Base-by-base conservation (phyloP, 2,888 invertebrate genomes). In the Dione juno region DNA sequence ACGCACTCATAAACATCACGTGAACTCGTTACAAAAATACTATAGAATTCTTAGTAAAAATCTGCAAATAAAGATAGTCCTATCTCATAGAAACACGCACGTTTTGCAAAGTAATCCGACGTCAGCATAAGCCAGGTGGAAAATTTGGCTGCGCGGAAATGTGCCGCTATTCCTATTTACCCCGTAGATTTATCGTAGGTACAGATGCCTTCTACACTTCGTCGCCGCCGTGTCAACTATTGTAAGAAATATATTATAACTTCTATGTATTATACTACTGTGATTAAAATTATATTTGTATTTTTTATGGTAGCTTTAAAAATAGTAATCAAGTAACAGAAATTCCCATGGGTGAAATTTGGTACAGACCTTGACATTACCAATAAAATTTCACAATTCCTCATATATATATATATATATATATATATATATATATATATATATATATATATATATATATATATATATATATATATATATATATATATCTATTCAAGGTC, bases 201-300 rank as follows among this genome's bases (percentile, higher is more conserved):
- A 50, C 40, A 40, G 19, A 48, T 41, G 40, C 48, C 16, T 67
- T 48, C 37, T 19, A 58, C 66, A 19, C 21, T 58, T 58, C 53
- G 16, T 48, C 45, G 45, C n/a, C 35, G 58, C n/a, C 63, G 16
- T n/a, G 14, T 57, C 54, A 66, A 57, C 45, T 66, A 66, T 58
- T 16, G 21, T 14, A 37, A 40, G 58, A 40, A 61, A 59, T 57
- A 57, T 57, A 6, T 43, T 5, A 14, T 50, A 10, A 1, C 10
- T 48, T 14, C 9, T 8, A 50, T 19, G 35, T 43, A 40, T 8
- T 28, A 43, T 16, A 16, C n/a, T 63, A 41, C 9, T 11, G 1
- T 19, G 7, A 21, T 50, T 64, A 16, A 40, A 50, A 28, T 54
- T 3, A 28, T 3, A 28, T 28, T 5, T 28, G 28, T 28, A 28